A percentile compares a stretch with the other conserved stretches of the same genome.
phyloP scores from a whole-genome alignment of 1,140 invertebrate species.

The Drosophila pachea region DNA sequence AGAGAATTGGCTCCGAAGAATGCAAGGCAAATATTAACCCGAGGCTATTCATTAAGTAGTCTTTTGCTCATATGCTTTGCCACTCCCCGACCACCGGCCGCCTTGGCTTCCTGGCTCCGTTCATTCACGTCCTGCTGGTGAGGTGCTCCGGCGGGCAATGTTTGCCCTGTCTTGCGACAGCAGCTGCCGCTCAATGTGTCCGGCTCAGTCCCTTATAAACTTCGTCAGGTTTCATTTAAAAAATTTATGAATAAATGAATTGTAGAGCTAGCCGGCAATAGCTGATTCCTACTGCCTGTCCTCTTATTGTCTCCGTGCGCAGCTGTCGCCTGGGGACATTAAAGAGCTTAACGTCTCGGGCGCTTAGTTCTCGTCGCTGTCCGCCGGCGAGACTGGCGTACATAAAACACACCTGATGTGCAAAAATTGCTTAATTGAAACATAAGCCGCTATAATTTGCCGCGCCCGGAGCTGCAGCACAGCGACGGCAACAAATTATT shows the following conservation, averaged over 20 bases:
- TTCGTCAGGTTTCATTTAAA: constrained; percentile 49
- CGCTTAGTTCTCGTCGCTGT: constrained; percentile 53
- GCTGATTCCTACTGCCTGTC: constrained; percentile 1
- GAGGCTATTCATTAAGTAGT: constrained; percentile 75
- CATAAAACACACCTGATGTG: constrained; percentile 74
- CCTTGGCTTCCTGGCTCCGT: not conserved
- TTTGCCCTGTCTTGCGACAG: constrained; percentile 45
- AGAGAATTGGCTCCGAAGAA: constrained; percentile 49
- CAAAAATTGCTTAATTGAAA: constrained; percentile 76
- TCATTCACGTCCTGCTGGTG: not conserved
- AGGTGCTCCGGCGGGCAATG: constrained; percentile 46
- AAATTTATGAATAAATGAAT: constrained; percentile 38
- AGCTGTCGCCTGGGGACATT: constrained; percentile 53
- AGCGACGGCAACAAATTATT: constrained; percentile 69
- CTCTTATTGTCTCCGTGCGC: constrained; percentile 48
- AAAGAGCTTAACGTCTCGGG: constrained; percentile 61
- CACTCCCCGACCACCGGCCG: constrained; percentile 24
- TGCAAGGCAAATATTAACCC: constrained; percentile 70
- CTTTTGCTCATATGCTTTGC: constrained; percentile 75
- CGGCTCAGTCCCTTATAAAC: not conserved
- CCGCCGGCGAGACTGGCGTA: constrained; percentile 2
- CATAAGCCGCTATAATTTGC: constrained; percentile 70
- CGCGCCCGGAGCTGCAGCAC: constrained; percentile 32
- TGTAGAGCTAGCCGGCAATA: not conserved
- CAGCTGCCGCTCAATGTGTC: too few relatives aligned